Evolutionary conservation across 2,888 invertebrate species (phyloP).

Genomic region (Thecocarcelia acutangulata): DNA sequence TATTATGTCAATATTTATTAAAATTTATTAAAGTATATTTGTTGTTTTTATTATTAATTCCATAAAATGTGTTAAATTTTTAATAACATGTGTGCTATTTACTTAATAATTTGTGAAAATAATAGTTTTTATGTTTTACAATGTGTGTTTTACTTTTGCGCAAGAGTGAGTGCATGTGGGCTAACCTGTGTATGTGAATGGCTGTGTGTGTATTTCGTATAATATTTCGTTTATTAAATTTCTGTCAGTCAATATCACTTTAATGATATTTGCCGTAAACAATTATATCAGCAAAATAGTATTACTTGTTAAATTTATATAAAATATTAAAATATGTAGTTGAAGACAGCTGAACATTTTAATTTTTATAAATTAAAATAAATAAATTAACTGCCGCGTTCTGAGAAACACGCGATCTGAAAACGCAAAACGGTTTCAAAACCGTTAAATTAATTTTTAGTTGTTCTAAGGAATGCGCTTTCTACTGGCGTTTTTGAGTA

Average conservation of each 20-base stretch:
- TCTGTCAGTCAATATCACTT: conserved; percentile 22
- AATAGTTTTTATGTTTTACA: conserved; percentile 44
- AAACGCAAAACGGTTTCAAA: too few relatives aligned
- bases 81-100: conserved; percentile 53
- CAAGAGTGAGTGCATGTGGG: neutral
- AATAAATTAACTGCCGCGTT: too few relatives aligned
- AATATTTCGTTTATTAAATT: conserved; percentile 1
- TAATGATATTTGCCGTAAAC: conserved; percentile 21
- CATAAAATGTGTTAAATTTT: conserved; percentile 59
- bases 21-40: conserved; percentile 48
- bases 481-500: too few relatives aligned
- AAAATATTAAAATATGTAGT: too few relatives aligned
- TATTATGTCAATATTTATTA: conserved; percentile 64
- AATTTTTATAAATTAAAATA: too few relatives aligned
- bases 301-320: too few relatives aligned
- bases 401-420: too few relatives aligned
- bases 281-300: neutral
- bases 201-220: neutral
- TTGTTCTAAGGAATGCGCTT: too few relatives aligned
- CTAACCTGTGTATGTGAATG: too few relatives aligned
- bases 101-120: conserved; percentile 57
- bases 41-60: conserved; percentile 46
- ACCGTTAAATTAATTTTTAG: too few relatives aligned
- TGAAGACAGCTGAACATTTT: too few relatives aligned
- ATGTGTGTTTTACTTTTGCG: conserved; percentile 22